Conservation (phyloP, 1,140 invertebrate genomes). For the Onthophagus taurus region DNA sequence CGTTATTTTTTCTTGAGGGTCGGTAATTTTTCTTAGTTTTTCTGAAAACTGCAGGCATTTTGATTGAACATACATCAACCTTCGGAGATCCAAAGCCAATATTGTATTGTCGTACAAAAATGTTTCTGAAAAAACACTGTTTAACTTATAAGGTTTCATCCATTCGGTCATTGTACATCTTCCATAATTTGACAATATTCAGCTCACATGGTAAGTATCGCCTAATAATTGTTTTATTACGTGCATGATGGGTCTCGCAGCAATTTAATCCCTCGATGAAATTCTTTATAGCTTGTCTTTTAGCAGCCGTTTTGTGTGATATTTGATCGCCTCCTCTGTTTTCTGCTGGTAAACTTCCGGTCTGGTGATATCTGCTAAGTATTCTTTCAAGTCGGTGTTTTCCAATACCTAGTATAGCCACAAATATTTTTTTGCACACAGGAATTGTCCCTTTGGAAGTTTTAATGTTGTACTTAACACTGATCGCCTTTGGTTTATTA, state of each 20-base stretch:
- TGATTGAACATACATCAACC: not conserved
- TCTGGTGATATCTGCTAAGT: not conserved
- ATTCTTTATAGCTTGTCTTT: conserved; percentile 1
- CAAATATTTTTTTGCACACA: conserved; percentile 3
- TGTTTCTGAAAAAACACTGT: conserved; percentile 4
- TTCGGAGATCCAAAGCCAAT: conserved; percentile 2
- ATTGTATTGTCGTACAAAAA: conserved; percentile 4
- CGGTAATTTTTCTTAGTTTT: not conserved
- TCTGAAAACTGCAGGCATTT: conserved; percentile 3
- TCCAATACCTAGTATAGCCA: conserved; percentile 4
- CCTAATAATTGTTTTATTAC: conserved; percentile 6
- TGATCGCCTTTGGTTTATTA: conserved; percentile 4
- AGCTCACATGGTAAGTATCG: conserved; percentile 4
- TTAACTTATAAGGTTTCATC: not conserved
- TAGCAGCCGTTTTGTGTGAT: not conserved
- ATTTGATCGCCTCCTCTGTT: conserved; percentile 3
- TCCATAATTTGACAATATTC: conserved; percentile 7
- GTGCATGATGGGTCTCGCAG: conserved; percentile 3
- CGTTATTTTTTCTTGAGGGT: conserved; percentile 2
- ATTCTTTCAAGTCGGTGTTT: conserved; percentile 1
- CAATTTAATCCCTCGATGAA: conserved; percentile 4
- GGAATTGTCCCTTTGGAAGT: not conserved
- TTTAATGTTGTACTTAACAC: not conserved
- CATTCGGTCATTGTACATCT: conserved; percentile 1
- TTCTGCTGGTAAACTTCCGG: conserved; percentile 1